Evolutionary conservation across 2,113 vertebrate species (phyloP).

Genomic region (Chionomys nivalis): DNA sequence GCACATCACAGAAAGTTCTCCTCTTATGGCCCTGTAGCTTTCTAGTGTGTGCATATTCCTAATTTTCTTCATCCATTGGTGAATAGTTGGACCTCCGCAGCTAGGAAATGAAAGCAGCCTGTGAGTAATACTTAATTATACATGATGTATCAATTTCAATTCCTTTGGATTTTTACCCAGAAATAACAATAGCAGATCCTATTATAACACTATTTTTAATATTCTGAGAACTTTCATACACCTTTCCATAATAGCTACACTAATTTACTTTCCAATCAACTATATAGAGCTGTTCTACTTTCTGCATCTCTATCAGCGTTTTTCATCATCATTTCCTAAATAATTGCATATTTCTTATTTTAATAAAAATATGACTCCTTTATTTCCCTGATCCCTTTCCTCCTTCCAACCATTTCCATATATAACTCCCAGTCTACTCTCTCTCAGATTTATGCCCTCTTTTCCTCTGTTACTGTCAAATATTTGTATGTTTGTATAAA

Average conservation of each 20-base stretch:
- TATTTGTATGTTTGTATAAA: neutral
- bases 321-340: neutral
- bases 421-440: neutral
- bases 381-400: neutral
- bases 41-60: too few species aligned
- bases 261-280: neutral
- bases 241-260: neutral
- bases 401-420: neutral
- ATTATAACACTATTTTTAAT: neutral
- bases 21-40: neutral
- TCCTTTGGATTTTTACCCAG: neutral
- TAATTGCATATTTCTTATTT: neutral
- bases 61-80: neutral
- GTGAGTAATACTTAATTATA: neutral
- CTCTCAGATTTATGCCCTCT: neutral
- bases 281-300: neutral
- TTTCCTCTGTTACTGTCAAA: neutral
- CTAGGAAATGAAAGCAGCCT: neutral
- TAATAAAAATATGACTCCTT: neutral
- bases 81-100: neutral
- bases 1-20: neutral
- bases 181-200: neutral
- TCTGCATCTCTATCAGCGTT: neutral
- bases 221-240: neutral
- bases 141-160: neutral